phyloP scores from a whole-genome alignment of 2,113 vertebrate species.

The Anhinga anhinga region DNA sequence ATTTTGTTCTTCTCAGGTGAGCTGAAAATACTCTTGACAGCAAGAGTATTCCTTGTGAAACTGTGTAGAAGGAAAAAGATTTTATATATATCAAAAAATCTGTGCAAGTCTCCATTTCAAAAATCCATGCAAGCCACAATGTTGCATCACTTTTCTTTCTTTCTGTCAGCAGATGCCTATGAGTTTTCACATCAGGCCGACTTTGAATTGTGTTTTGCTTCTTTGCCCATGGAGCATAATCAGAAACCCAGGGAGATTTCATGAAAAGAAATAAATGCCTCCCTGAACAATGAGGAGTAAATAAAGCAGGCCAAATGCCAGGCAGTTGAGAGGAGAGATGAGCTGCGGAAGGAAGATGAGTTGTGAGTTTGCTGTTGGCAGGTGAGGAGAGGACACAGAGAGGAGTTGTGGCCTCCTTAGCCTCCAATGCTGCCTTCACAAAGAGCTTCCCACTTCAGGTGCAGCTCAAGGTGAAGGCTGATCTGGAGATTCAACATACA shows the following conservation, averaged over 20 bases:
- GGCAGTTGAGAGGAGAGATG: not conserved
- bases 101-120: not conserved
- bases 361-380: not conserved
- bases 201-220: slow-evolving; percentile 31
- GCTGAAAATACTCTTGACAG: not conserved
- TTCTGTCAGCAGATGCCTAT: slow-evolving; percentile 7
- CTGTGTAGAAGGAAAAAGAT: not conserved
- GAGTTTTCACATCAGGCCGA: slow-evolving; percentile 24
- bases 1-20: slow-evolving; percentile 9
- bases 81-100: not conserved
- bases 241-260: not conserved
- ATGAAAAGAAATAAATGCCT: slow-evolving; percentile 1
- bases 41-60: not conserved
- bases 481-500: not conserved
- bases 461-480: accelerated
- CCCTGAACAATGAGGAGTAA: not conserved
- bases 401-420: not conserved
- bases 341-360: not conserved
- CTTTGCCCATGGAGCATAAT: not conserved
- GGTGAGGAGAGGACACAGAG: not conserved
- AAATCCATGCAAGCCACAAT: slow-evolving; percentile 3
- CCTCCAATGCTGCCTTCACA: not conserved
- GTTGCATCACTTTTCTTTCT: not conserved
- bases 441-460: not conserved
- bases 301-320: not conserved